These are phyloP conservation scores for Globodera rostochiensis DNA, from an alignment of 1,140 invertebrate genomes.

Conservation along the genomic window DNA sequence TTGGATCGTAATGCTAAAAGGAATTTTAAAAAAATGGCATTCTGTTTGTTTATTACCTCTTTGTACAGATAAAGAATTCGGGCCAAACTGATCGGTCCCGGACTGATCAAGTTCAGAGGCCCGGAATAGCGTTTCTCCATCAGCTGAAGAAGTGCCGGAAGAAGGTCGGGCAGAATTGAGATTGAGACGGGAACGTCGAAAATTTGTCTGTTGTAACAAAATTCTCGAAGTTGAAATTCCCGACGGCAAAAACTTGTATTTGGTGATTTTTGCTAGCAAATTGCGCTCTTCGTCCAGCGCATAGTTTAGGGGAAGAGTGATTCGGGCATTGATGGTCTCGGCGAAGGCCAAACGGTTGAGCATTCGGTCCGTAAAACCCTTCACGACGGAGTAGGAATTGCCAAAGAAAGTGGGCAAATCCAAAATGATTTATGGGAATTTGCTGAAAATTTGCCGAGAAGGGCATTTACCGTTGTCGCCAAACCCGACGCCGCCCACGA, in stretches of 20 bases:
- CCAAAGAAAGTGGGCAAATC: constrained; percentile 64
- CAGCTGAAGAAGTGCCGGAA: constrained; percentile 57
- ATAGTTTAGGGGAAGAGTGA: constrained; percentile 62
- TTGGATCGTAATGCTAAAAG: constrained; percentile 47
- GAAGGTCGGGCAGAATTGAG: constrained; percentile 63
- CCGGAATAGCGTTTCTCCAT: constrained; percentile 60
- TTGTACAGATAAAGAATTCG: constrained; percentile 63
- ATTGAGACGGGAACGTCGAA: constrained; percentile 64
- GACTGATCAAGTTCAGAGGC: constrained; percentile 62
- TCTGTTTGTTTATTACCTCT: constrained; percentile 44
- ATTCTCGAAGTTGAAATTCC: background rate
- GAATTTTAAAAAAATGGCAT: background rate
- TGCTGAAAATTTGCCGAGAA: background rate
- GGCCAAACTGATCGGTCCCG: constrained; percentile 57
- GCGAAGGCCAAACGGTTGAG: constrained; percentile 43
- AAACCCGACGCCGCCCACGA: constrained; percentile 56
- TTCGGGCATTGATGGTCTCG: constrained; percentile 61
- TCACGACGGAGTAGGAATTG: constrained; percentile 65
- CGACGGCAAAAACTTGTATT: constrained; percentile 49
- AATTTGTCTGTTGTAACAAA: constrained; percentile 53
- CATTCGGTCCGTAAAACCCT: constrained; percentile 64
- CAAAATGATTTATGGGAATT: constrained; percentile 27
- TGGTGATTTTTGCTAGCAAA: constrained; percentile 59
- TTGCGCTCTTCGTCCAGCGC: constrained; percentile 61
- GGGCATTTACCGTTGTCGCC: constrained; percentile 48